Evolutionary conservation across 2,888 invertebrate species (phyloP).

Genomic region (Xylota segnis): DNA sequence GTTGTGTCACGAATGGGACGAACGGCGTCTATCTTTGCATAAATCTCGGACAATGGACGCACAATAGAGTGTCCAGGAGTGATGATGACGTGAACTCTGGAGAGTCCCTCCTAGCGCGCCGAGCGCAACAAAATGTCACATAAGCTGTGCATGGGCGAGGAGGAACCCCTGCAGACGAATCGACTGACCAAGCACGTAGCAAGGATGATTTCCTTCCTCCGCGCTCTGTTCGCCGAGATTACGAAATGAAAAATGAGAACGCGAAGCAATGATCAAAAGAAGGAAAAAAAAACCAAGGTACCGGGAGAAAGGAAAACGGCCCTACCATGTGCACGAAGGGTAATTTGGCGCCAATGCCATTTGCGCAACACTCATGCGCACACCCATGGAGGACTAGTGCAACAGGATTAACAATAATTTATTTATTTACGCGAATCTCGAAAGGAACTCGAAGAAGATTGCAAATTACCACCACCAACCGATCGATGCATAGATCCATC

Average conservation of each 20-base stretch:
- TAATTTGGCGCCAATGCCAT: slow-evolving; percentile 75
- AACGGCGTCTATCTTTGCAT: slow-evolving; percentile 47
- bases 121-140: slow-evolving; percentile 45
- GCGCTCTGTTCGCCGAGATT: slow-evolving; percentile 55
- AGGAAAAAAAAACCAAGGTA: slow-evolving; percentile 1
- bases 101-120: slow-evolving; percentile 31
- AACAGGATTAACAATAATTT: slow-evolving; percentile 66
- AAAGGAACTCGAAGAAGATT: slow-evolving; percentile 55
- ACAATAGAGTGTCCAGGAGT: slow-evolving; percentile 63
- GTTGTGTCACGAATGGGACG: slow-evolving; percentile 17
- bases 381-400: slow-evolving; percentile 15
- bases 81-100: slow-evolving; percentile 42
- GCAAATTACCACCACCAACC: slow-evolving; percentile 50
- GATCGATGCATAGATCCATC: slow-evolving; percentile 35
- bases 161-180: slow-evolving; percentile 53
- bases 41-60: slow-evolving; percentile 67
- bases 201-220: slow-evolving; percentile 41
- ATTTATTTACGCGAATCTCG: slow-evolving; percentile 65
- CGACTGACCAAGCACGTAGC: slow-evolving; percentile 70
- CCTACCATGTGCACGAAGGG: slow-evolving; percentile 47
- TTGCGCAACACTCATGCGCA: not conserved
- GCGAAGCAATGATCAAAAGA: slow-evolving; percentile 56
- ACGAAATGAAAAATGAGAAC: slow-evolving; percentile 74
- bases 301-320: slow-evolving; percentile 9
- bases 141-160: slow-evolving; percentile 43